Percentiles rank a stretch among this genome's conserved stretches.
phyloP scores from a whole-genome alignment of 2,888 invertebrate species.

The Adela reaumurella region DNA sequence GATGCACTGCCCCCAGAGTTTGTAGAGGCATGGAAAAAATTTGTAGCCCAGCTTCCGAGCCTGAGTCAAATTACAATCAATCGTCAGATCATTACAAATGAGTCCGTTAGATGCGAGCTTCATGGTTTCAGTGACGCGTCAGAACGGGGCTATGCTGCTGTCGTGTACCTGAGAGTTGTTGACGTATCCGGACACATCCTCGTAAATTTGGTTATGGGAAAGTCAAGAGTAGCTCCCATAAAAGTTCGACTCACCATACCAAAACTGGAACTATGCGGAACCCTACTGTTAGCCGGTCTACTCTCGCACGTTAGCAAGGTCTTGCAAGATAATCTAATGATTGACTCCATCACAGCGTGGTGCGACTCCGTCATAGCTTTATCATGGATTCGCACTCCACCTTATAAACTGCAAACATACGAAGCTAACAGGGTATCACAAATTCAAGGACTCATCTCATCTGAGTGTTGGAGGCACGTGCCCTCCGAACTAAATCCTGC shows the following conservation, averaged over 20 bases:
- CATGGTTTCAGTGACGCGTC: constrained; percentile 11
- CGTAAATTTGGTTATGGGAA: constrained; percentile 4
- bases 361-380: constrained; percentile 10
- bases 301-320: not conserved
- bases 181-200: constrained; percentile 1
- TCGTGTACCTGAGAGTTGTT: constrained; percentile 3
- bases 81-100: not conserved
- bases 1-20: not conserved
- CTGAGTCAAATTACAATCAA: not conserved
- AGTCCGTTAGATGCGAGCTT: constrained; percentile 2
- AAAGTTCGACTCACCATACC: constrained; percentile 7
- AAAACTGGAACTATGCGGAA: constrained; percentile 9
- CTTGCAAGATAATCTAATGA: not conserved
- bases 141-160: constrained; percentile 6
- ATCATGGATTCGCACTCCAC: constrained; percentile 6
- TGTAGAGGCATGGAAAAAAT: not conserved
- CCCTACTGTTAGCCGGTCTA: constrained; percentile 7
- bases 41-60: not conserved
- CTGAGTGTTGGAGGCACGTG: constrained; percentile 4
- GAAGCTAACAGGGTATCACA: constrained; percentile 7
- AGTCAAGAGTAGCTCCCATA: constrained; percentile 7
- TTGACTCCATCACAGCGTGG: constrained; percentile 3
- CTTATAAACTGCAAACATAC: constrained; percentile 7
- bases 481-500: constrained; percentile 4
- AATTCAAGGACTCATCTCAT: constrained; percentile 3